A percentile compares a stretch with the other conserved stretches of the same genome.
These are phyloP conservation scores for Choristoneura fumiferana DNA, from an alignment of 1,140 invertebrate genomes.

Conservation along the genomic window DNA sequence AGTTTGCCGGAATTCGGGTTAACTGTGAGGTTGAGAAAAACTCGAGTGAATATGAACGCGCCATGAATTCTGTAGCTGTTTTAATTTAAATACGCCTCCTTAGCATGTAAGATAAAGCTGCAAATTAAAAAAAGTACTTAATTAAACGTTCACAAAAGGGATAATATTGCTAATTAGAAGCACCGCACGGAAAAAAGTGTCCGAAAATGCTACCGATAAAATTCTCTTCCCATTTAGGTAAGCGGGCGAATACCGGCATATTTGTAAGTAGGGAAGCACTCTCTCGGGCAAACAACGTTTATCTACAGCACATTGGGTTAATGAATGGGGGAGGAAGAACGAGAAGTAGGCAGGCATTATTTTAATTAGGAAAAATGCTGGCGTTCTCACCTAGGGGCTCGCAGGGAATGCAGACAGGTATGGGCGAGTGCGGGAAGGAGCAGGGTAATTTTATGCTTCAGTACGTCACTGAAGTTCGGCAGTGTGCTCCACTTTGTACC, in stretches of 20 bases:
- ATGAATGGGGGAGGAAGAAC: conserved; percentile 74
- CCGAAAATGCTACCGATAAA: conserved; percentile 54
- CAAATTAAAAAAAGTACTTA: conserved; percentile 25
- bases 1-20: conserved; percentile 74
- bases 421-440: not conserved
- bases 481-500: conserved; percentile 14
- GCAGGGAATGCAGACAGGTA: conserved; percentile 25
- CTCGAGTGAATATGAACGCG: conserved; percentile 51
- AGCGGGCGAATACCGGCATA: conserved; percentile 64
- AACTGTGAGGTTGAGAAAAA: conserved; percentile 66
- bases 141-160: conserved; percentile 31
- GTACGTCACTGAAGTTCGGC: conserved; percentile 8
- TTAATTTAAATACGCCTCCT: not conserved
- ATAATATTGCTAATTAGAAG: conserved; percentile 49
- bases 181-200: conserved; percentile 40
- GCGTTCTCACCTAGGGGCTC: conserved; percentile 31
- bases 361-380: conserved; percentile 76
- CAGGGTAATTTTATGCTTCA: conserved; percentile 12
- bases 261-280: conserved; percentile 63
- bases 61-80: not conserved
- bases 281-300: conserved; percentile 69
- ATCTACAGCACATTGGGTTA: conserved; percentile 74
- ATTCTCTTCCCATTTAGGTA: conserved; percentile 60
- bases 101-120: not conserved
- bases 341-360: conserved; percentile 68